These are phyloP conservation scores for Rhinatrema bivittatum DNA, from an alignment of 2,797 vertebrate genomes.

Conservation along the genomic window DNA sequence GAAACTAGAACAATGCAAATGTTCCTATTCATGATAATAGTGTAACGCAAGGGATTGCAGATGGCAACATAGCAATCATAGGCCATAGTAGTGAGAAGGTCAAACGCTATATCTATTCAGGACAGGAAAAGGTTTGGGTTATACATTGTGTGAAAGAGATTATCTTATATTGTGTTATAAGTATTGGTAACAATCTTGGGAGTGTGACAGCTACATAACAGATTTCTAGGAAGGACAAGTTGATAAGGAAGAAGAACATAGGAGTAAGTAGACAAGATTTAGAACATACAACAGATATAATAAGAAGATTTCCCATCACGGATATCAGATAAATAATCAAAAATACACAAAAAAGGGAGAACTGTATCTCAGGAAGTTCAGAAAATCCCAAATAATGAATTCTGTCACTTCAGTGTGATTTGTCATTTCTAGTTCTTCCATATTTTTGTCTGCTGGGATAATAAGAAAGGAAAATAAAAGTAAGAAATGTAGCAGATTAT, in stretches of 20 bases:
- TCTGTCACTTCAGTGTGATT: too few species aligned
- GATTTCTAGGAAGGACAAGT: conserved; percentile 9
- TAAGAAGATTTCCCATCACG: not conserved
- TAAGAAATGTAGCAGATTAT: too few species aligned
- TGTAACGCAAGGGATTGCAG: conserved; percentile 1
- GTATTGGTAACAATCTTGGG: not conserved
- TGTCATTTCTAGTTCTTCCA: too few species aligned
- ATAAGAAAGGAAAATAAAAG: too few species aligned
- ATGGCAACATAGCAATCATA: conserved; percentile 4
- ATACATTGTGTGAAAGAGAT: not conserved
- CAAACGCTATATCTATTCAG: conserved; percentile 1
- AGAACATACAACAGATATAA: not conserved
- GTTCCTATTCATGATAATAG: not conserved
- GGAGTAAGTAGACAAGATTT: not conserved
- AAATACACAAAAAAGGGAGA: too few species aligned
- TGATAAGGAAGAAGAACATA: conserved; percentile 15
- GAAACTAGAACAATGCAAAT: not conserved
- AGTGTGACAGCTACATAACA: conserved; percentile 1
- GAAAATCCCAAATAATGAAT: too few species aligned
- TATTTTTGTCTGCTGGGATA: too few species aligned
- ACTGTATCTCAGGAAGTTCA: too few species aligned
- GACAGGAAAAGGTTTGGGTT: not conserved
- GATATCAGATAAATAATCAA: too few species aligned
- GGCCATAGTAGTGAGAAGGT: not conserved
- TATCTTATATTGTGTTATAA: not conserved